A percentile compares a stretch with the other conserved stretches of the same genome.
Conservation (phyloP, 2,888 invertebrate species). For the Acleris emargana region DNA sequence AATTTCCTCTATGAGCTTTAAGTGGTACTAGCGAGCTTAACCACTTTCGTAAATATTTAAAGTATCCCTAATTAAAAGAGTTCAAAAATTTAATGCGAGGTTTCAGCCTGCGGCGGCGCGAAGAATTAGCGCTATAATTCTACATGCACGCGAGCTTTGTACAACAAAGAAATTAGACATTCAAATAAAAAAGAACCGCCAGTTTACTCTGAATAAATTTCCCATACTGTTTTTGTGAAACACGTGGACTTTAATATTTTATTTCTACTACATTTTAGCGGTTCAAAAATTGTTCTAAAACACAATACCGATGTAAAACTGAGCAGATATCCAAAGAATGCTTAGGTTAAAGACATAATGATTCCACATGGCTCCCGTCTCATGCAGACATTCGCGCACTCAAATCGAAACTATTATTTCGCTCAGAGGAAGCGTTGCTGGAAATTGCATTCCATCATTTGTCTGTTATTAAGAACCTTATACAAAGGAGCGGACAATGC, state of each 20-base stretch:
- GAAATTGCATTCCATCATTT: conserved; percentile 53
- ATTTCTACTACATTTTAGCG: too few relatives aligned
- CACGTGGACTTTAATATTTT: too few relatives aligned
- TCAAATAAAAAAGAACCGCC: conserved; percentile 7
- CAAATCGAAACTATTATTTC: conserved; percentile 26
- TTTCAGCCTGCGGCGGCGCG: conserved; percentile 4
- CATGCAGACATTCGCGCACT: conserved; percentile 2
- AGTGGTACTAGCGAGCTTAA: conserved; percentile 25
- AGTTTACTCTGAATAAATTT: background rate
- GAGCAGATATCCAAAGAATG: too few relatives aligned
- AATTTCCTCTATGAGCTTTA: conserved; percentile 20
- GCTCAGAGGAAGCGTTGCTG: conserved; percentile 22
- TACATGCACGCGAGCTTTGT: conserved; percentile 13
- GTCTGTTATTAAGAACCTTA: conserved; percentile 66
- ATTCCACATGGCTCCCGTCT: conserved; percentile 1
- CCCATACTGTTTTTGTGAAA: background rate
- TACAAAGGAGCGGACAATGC: conserved; percentile 65
- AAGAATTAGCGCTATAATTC: conserved; percentile 11
- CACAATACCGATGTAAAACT: too few relatives aligned
- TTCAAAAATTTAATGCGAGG: conserved; percentile 16
- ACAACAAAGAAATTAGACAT: conserved; percentile 2
- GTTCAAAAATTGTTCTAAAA: too few relatives aligned
- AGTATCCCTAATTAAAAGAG: conserved; percentile 41
- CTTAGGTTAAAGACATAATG: background rate
- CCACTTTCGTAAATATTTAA: conserved; percentile 32